Evolutionary conservation across 35 echinoderm and acorn worm genomes (phyloP).

Genomic region (Amphiura filiformis): DNA sequence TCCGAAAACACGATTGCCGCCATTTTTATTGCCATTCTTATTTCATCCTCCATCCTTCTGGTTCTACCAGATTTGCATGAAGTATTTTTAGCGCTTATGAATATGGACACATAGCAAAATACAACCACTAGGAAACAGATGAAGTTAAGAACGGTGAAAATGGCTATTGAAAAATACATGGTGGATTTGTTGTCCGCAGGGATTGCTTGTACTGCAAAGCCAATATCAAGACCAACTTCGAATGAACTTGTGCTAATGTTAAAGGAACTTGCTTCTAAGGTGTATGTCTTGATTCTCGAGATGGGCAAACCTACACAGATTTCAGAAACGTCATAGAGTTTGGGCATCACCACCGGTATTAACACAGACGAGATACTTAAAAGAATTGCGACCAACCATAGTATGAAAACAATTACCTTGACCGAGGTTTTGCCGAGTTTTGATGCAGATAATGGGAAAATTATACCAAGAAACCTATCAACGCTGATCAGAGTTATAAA

Average conservation of each 20-base stretch:
- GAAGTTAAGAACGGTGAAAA: background rate
- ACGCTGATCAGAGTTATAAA: constrained; percentile 43
- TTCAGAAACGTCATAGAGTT: background rate
- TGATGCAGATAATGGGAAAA: background rate
- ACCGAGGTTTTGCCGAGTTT: background rate
- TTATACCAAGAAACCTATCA: constrained; percentile 36
- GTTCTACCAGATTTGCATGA: background rate
- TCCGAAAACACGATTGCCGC: background rate
- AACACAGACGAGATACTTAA: background rate
- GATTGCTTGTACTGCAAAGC: background rate
- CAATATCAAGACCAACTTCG: background rate
- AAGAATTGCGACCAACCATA: background rate
- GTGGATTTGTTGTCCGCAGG: background rate
- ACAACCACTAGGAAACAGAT: background rate
- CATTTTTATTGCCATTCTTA: background rate
- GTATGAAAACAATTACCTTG: background rate
- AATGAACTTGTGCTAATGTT: background rate
- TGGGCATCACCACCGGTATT: background rate
- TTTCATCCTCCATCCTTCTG: background rate
- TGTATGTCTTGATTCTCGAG: background rate
- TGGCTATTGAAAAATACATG: background rate
- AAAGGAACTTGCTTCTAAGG: background rate
- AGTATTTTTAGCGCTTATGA: background rate
- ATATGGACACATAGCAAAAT: background rate
- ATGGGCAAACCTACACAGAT: background rate